Base-by-base conservation (phyloP, 1,140 invertebrate genomes). In the Sycophaga agraensis region DNA sequence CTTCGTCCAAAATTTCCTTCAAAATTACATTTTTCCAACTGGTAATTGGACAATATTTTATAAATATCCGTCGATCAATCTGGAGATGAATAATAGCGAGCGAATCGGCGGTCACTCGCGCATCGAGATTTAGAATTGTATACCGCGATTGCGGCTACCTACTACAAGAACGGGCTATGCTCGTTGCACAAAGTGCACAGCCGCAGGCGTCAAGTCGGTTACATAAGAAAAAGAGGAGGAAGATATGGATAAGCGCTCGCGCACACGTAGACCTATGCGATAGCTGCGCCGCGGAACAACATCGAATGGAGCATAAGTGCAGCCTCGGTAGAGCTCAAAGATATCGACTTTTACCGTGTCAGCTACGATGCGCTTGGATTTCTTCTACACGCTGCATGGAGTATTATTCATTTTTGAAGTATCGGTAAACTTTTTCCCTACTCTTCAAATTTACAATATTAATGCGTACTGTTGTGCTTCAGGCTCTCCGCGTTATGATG, bases 121-220 rank as follows among this genome's bases (percentile, higher is more conserved):
- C 39, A 51, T 34, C 24, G 37, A 59, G 42, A 59, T 65, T 64
- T 50, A 60, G 51, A 48, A 49, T 22, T 42, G 26, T 40, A 26
- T 50, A 31, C 58, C 42, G 64, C 43, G 43, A 49, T 35, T 53
- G 16, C 16, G 24, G 22, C 24, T 49, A 40, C 17, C 17, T 31
- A 17, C 16, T 14, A 34, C 11, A n/a, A 34, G 45, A n/a, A n/a
- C n/a, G n/a, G n/a, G n/a, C n/a, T n/a, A n/a, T 50, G 34, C 35
- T 57, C 14, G 12, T n/a, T 34, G 55, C 31, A 21, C 28, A 46
- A 22, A 45, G 17, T 45, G 28, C 17, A 46, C 12, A 59, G 5
- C 24, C 24, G 17, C 46, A 16, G 26, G 28, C 31, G 42, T 14
- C 2, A 3, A 4, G 14, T n/a, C 21, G 12, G 24, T 40, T 59